phyloP scores from a whole-genome alignment of 2,888 invertebrate species.

The Cinara cedri region DNA sequence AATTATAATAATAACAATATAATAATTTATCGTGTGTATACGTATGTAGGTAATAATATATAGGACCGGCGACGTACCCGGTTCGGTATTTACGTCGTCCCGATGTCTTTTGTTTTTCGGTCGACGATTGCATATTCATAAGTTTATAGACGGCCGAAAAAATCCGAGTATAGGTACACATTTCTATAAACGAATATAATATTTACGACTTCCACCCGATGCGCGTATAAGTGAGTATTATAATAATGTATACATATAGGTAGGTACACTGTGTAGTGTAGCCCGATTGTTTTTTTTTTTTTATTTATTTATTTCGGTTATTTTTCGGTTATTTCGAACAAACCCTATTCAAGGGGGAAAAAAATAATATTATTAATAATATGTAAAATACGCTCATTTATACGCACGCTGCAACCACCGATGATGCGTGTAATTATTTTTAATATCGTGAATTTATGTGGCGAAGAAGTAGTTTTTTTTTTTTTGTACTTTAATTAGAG shows the following conservation, averaged over 20 bases:
- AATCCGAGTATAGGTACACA: slow-evolving; percentile 25
- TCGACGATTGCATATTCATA: slow-evolving; percentile 47
- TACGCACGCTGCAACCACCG: too few species aligned
- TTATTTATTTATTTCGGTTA: slow-evolving; percentile 37
- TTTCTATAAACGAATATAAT: neutral
- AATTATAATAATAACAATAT: too few species aligned
- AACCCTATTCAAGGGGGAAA: neutral
- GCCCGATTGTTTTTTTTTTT: too few species aligned
- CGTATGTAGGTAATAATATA: neutral
- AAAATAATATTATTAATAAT: too few species aligned
- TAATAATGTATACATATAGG: too few species aligned
- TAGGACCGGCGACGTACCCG: neutral
- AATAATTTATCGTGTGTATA: neutral
- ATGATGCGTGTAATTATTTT: too few species aligned
- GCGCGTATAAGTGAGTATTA: too few species aligned
- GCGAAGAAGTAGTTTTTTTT: too few species aligned
- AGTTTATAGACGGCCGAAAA: neutral
- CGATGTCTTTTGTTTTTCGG: slow-evolving; percentile 21
- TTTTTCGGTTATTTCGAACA: neutral
- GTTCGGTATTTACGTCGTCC: slow-evolving; percentile 9
- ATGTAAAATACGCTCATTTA: too few species aligned
- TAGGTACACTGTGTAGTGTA: too few species aligned
- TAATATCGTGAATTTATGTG: too few species aligned
- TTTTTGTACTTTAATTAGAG: too few species aligned
- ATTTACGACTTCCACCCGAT: slow-evolving; percentile 35